Evolutionary conservation across 2,888 invertebrate genomes (phyloP).

Genomic region (Campopleginae sp.): DNA sequence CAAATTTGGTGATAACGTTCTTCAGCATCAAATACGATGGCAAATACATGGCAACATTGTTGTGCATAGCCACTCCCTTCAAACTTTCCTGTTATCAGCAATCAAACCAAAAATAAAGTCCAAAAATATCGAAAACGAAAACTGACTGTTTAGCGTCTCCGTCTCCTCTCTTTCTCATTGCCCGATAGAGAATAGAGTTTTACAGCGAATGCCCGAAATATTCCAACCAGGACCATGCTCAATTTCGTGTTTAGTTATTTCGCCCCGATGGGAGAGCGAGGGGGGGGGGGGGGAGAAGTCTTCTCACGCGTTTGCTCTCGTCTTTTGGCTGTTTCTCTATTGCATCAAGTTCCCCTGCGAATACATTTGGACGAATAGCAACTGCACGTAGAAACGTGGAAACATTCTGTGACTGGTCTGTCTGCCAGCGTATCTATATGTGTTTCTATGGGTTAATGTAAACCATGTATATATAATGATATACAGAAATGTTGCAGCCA

Average conservation of each 20-base stretch:
- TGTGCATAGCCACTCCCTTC: too few species aligned
- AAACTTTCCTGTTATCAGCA: too few species aligned
- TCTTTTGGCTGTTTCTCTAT: background rate
- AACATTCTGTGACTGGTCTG: constrained; percentile 25
- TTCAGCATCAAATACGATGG: too few species aligned
- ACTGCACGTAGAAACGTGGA: constrained; percentile 45
- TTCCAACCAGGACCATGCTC: constrained; percentile 7
- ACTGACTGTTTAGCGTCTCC: background rate
- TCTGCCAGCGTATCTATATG: background rate
- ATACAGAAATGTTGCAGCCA: constrained; percentile 23
- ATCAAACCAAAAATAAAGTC: background rate
- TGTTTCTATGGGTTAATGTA: background rate
- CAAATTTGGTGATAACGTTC: too few species aligned
- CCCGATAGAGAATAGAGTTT: background rate
- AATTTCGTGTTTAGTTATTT: constrained; percentile 38
- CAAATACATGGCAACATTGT: too few species aligned
- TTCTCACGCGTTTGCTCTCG: constrained; percentile 11
- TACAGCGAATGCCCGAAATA: background rate
- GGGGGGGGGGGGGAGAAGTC: background rate
- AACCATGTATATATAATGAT: background rate
- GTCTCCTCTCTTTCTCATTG: background rate
- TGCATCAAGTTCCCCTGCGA: constrained; percentile 45
- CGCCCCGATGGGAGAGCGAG: background rate
- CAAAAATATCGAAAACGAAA: background rate
- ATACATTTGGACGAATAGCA: constrained; percentile 29